Conservation (phyloP, 2,888 invertebrate genomes). For the Synanthedon andrenaeformis region DNA sequence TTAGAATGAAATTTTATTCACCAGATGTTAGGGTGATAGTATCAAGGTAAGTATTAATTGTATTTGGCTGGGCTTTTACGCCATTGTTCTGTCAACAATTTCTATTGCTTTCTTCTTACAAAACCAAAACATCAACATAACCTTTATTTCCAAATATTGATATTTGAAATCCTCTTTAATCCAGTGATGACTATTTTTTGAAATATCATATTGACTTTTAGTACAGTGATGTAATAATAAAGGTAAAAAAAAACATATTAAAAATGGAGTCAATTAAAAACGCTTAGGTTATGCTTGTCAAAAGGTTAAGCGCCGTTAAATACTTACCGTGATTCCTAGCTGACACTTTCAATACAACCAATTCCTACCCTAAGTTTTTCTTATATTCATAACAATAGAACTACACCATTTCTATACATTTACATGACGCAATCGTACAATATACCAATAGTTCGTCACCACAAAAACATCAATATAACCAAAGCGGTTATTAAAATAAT, state of each 20-base stretch:
- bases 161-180: neutral
- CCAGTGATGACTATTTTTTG: neutral
- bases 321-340: neutral
- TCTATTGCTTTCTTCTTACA: conserved; percentile 22
- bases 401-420: conserved; percentile 38
- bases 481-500: conserved; percentile 28
- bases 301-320: conserved; percentile 38
- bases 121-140: conserved; percentile 69
- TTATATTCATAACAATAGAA: no score
- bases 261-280: conserved; percentile 60
- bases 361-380: no score
- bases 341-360: no score
- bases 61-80: neutral
- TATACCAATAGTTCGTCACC: conserved; percentile 43
- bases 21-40: no score
- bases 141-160: conserved; percentile 28
- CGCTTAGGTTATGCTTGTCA: conserved; percentile 61
- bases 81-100: conserved; percentile 13
- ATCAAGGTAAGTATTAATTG: no score
- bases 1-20: no score
- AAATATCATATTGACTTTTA: neutral
- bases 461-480: conserved; percentile 62
- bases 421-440: conserved; percentile 66
- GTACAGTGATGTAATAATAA: conserved; percentile 22
- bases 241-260: conserved; percentile 38